phyloP scores from a whole-genome alignment of 1,140 invertebrate species.

The Bacillus rossius region DNA sequence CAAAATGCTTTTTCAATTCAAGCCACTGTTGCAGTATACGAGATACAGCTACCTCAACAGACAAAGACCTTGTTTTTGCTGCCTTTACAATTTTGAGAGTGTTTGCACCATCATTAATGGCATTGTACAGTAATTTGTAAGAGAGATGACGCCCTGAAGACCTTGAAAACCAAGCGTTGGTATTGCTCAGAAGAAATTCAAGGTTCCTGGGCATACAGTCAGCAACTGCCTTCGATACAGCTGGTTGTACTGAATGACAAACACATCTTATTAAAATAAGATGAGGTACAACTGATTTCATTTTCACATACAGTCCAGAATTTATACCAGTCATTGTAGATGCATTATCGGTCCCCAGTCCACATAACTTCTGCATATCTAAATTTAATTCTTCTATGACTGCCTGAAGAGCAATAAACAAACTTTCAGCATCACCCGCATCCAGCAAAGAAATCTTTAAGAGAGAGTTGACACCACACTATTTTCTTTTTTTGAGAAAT shows the following conservation, averaged over 20 bases:
- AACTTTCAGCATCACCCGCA: conserved; percentile 16
- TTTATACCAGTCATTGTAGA: conserved; percentile 37
- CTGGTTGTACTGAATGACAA: conserved; percentile 34
- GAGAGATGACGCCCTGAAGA: conserved; percentile 20
- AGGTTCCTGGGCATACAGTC: conserved; percentile 32
- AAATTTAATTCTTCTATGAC: too few species aligned
- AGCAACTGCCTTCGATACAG: conserved; percentile 25
- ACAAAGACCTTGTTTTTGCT: conserved; percentile 37
- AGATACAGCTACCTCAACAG: conserved; percentile 31
- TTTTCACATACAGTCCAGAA: conserved; percentile 32
- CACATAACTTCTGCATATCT: conserved; percentile 26
- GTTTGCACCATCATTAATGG: conserved; percentile 33
- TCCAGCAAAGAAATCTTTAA: too few species aligned
- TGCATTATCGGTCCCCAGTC: conserved; percentile 38
- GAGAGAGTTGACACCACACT: conserved; percentile 28
- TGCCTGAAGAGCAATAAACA: conserved; percentile 1
- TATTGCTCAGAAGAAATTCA: conserved; percentile 39
- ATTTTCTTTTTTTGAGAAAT: conserved; percentile 20
- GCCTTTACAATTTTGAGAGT: conserved; percentile 35
- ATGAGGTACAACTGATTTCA: conserved; percentile 18
- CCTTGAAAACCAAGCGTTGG: conserved; percentile 34
- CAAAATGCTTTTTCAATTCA: conserved; percentile 35
- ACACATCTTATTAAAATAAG: conserved; percentile 25
- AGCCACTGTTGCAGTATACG: conserved; percentile 35
- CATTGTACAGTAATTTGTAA: conserved; percentile 33